Percentiles rank a stretch among this genome's conserved stretches.
These are phyloP conservation scores for Pterobdella sp. DNA, from an alignment of 2,888 invertebrate genomes.

Conservation along the genomic window DNA sequence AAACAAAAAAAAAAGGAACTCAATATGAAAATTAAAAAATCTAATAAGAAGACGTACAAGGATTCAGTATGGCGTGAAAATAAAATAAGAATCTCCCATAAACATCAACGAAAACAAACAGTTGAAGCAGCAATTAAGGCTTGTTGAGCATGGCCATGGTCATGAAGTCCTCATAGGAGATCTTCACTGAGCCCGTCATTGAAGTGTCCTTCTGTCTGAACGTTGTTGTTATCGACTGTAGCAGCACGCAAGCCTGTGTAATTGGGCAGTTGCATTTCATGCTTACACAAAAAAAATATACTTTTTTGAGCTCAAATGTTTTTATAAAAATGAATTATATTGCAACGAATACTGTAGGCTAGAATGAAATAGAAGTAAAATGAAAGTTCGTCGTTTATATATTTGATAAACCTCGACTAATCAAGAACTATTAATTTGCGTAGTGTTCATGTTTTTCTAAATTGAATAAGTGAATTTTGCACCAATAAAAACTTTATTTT, in stretches of 20 bases:
- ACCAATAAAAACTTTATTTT: no score
- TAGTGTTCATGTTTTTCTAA: no score
- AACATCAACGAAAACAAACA: no score
- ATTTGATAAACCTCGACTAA: background rate
- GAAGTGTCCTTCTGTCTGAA: slow-evolving; percentile 72
- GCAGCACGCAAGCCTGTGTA: slow-evolving; percentile 65
- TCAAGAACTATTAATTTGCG: no score
- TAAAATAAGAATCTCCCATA: no score
- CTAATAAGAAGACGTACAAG: no score
- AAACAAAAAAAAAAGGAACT: no score
- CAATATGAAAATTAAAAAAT: no score
- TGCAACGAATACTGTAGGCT: background rate
- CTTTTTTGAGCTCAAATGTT: no score
- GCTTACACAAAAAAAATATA: no score
- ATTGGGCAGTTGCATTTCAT: slow-evolving; percentile 48
- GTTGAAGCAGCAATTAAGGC: slow-evolving; percentile 20
- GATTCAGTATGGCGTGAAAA: no score
- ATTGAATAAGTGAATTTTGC: no score
- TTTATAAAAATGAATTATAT: background rate
- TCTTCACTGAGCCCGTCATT: slow-evolving; percentile 71
- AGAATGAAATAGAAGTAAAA: background rate
- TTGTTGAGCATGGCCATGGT: slow-evolving; percentile 67
- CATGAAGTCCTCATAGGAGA: slow-evolving; percentile 84
- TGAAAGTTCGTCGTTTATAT: background rate
- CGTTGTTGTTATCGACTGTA: slow-evolving; percentile 67